Base-by-base conservation (phyloP, 2,797 vertebrate genomes). In the Oceanodroma leucorhoa region DNA sequence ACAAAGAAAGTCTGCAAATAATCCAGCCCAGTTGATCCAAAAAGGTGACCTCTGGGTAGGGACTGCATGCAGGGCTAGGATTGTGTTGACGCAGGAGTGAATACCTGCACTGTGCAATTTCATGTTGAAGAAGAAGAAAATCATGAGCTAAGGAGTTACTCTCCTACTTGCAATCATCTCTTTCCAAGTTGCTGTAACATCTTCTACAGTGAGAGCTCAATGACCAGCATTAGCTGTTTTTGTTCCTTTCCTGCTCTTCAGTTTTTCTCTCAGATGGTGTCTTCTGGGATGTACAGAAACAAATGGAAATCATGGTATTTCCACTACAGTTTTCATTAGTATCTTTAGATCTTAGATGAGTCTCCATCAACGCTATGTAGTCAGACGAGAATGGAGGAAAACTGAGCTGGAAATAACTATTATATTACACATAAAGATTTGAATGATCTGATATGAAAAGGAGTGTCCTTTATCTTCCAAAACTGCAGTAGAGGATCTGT, bases 41-140 rank as follows among this genome's bases (percentile, higher is more conserved):
- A 38, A 43, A 21, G 4, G 2, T 0, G 0, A 50, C 5, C 9
- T 75, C 11, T 58, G 57, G 6, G 9, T 26, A 41, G 29, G 18
- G 12, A 14, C 5, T 55, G 27, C 34, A 57, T 1, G 1, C 14
- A 82, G 8, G 19, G 16, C 21, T n/a, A 10, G 32, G 36, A 21
- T 11, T 43, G 26, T 83, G 41, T 13, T 41, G 45, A 8, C 5
- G 2, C 14, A 71, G 54, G 36, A 60, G 8, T 17, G 13, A 83
- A 40, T 14, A 24, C 12, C 22, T 30, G 29, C 27, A 34, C 11
- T 36, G 38, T 43, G 41, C 23, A 41, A 18, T 36, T 82, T 40
- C 34, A 48, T 21, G 24, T 9, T 32, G 11, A 64, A 78, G 30
- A 30, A 21, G 29, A 16, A 50, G 36, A 60, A 80, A 77, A 89